Percentiles rank a stretch among this genome's conserved stretches.
phyloP scores from a whole-genome alignment of 1,140 invertebrate genomes.

The Adelges cooleyi region DNA sequence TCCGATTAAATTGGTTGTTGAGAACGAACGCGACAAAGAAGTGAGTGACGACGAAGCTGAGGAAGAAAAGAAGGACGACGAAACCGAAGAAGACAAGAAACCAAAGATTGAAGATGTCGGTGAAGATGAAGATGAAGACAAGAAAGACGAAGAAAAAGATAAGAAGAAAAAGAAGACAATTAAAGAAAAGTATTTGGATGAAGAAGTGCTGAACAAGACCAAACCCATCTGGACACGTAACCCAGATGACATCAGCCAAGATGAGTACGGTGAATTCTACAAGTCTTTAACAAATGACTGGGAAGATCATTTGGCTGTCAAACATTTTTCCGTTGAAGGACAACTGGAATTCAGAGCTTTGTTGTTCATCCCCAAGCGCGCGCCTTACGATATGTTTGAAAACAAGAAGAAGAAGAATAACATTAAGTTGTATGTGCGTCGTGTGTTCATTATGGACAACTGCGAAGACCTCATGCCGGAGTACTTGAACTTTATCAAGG shows the following conservation, averaged over 20 bases:
- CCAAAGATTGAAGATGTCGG: slow-evolving; percentile 90
- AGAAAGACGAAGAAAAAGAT: slow-evolving; percentile 63
- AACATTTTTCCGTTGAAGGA: slow-evolving; percentile 97
- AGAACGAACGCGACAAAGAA: slow-evolving; percentile 93
- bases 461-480: slow-evolving; percentile 97
- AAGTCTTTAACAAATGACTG: slow-evolving; percentile 97
- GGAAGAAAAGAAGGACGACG: slow-evolving; percentile 52
- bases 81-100: slow-evolving; percentile 59
- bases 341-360: slow-evolving; percentile 95
- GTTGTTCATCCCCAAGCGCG: slow-evolving; percentile 84
- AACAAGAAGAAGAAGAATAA: slow-evolving; percentile 98
- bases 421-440: slow-evolving; percentile 92
- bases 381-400: slow-evolving; percentile 96
- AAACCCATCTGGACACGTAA: slow-evolving; percentile 99
- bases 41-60: slow-evolving; percentile 78
- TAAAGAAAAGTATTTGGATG: slow-evolving; percentile 95
- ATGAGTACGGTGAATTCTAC: slow-evolving; percentile 99
- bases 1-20: slow-evolving; percentile 87
- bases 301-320: slow-evolving; percentile 97
- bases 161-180: slow-evolving; percentile 93
- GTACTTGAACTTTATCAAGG: slow-evolving; percentile 93
- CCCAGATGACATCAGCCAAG: slow-evolving; percentile 91
- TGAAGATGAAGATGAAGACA: slow-evolving; percentile 71
- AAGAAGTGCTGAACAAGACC: slow-evolving; percentile 98
- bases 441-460: slow-evolving; percentile 99